A percentile compares a stretch with the other conserved stretches of the same genome.
Conservation (phyloP, 2,113 vertebrate genomes). For the Mustelus asterias region DNA sequence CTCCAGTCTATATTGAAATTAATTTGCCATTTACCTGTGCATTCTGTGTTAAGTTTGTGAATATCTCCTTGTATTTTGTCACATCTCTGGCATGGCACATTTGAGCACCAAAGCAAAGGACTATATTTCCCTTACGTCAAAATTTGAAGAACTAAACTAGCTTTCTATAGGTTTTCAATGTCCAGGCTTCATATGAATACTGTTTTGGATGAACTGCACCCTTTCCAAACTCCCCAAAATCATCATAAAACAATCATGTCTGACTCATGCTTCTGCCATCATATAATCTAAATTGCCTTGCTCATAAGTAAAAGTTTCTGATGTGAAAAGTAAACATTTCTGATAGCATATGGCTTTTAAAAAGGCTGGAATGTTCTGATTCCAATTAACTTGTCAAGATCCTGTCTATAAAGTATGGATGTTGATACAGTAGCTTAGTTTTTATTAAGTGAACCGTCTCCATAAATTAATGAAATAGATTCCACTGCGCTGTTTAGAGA, state of each 20-base stretch:
- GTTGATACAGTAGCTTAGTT: background rate
- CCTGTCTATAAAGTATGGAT: background rate
- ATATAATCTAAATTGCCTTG: too few species aligned
- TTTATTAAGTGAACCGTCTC: background rate
- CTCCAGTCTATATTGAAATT: too few species aligned
- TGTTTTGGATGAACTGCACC: background rate
- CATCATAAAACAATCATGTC: background rate
- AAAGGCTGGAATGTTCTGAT: background rate
- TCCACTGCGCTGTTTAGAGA: background rate
- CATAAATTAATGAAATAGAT: background rate
- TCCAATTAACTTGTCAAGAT: background rate
- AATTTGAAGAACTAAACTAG: too few species aligned
- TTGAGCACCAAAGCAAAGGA: too few species aligned
- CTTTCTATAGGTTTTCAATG: background rate
- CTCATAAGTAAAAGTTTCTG: too few species aligned
- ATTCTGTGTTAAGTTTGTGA: too few species aligned
- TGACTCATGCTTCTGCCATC: too few species aligned
- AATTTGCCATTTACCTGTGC: too few species aligned
- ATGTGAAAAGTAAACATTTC: too few species aligned
- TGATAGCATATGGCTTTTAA: background rate
- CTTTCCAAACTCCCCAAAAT: background rate
- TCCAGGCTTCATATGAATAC: background rate
- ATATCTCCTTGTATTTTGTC: too few species aligned
- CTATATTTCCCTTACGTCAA: too few species aligned
- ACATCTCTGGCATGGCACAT: too few species aligned